Base-by-base conservation (phyloP, 2,888 invertebrate genomes). In the Pristionchus japonicus region DNA sequence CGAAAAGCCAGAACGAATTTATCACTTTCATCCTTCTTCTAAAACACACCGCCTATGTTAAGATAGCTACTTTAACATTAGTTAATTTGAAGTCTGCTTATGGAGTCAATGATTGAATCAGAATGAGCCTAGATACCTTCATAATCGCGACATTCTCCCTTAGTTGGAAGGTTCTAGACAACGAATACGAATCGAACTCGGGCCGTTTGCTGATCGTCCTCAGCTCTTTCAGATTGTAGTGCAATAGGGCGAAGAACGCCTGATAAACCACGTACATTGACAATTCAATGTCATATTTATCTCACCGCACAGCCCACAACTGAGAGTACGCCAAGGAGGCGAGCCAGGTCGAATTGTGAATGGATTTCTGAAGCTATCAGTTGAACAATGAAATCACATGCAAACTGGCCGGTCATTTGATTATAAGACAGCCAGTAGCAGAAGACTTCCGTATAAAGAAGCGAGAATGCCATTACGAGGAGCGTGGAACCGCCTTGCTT, bases 141-240 rank as follows among this genome's bases (percentile, higher is more conserved):
- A 70, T 70, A 17, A 70, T 70, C 17, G 70, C 70, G 6, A 70
- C 70, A 70, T 70, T 70, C 70, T 70, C 70, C 70, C 70, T 31
- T 20, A 70, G 20, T 70, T 70, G 70, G 70, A 70, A 70, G 11
- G 70, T 70, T 34, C 70, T 70, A 13, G 70, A 70, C 34, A 70
- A 17, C 6, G 70, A 70, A 70, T 70, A 70, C 20, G 31, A 37
- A 70, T 70, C 70, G 15, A 34, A 70, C 0, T 37, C 34, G 2
- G 70, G 70, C 20, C 37, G 13, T 34, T 70, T 70, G 34, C 70
- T 34, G 0, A 70, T 34, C 3, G 17, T 70, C 34, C 20, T 70
- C 31, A 70, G 20, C 20, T 23, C 37, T 17, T 17, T 34, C 17
- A 34, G 17, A 17, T 70, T 70, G 70, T 70, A 70, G 31, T 20